Evolutionary conservation across 2,113 vertebrate genomes (phyloP), one percentile per base, ranked within the genome.

Genomic region (Notiomystis cincta): DNA sequence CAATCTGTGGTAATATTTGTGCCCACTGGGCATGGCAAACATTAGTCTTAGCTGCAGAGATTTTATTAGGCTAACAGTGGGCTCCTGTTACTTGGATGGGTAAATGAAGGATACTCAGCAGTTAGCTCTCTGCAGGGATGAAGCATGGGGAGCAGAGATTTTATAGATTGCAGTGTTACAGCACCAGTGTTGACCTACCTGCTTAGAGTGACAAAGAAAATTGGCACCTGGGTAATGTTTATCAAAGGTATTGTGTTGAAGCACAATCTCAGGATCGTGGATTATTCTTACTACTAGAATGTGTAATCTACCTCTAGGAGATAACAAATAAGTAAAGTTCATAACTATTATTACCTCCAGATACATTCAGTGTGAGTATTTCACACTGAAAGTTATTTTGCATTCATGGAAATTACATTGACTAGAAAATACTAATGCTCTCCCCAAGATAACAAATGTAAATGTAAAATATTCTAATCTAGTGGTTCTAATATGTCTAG

Each of bases 361-460:
- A 95, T 89, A 93, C 11, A 2, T 85, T 93, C 85, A 57, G 51
- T 83, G 87, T 96, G 77, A 94, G 75, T 97, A 93, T 80, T 90
- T 84, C 83, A 89, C 44, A 28, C 75, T 91, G 88, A 69, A 97
- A 95, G 66, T 96, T 97, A 96, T 14, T 38, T 95, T 8, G 14
- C 79, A 93, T 97, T 97, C 93, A 95, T 94, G 91, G 89, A 96
- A 97, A 97, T 96, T 97, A 95, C 93, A 91, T 93, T 92, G 93
- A 72, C 54, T 87, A 93, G 76, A 96, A 98, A 97, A 98, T 96
- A 97, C 89, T 93, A 96, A 95, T 97, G 96, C 93, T 97, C 60
- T 98, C 57, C 82, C 81, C 40, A 89, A 93, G 82, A 96, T 97
- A 97, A 97, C 71, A 97, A 93, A 97, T 95, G 72, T 51, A 95